phyloP scores from a whole-genome alignment of 1,140 invertebrate genomes.

The Zaprionus capensis region DNA sequence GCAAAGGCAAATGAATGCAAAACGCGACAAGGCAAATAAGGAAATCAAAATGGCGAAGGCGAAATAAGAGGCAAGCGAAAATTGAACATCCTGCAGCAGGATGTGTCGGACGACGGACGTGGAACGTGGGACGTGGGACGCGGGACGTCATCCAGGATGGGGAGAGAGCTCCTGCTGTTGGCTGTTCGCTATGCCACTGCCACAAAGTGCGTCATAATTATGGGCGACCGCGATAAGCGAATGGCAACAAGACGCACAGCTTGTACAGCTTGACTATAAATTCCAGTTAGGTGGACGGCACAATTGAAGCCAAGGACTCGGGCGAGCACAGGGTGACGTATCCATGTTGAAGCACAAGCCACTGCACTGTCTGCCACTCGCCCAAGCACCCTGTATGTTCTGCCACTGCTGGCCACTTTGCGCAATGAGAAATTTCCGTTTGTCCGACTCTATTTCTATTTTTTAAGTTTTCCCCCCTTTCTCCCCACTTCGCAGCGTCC shows the following conservation, averaged over 20 bases:
- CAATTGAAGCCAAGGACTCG: slow-evolving; percentile 77
- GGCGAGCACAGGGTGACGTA: not conserved
- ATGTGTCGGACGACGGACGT: slow-evolving; percentile 50
- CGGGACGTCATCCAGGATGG: not conserved
- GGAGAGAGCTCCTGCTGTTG: not conserved
- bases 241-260: slow-evolving; percentile 45
- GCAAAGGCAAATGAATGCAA: slow-evolving; percentile 55
- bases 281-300: slow-evolving; percentile 48
- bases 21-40: slow-evolving; percentile 76
- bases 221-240: slow-evolving; percentile 52
- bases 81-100: slow-evolving; percentile 78
- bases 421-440: slow-evolving; percentile 80
- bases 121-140: slow-evolving; percentile 20
- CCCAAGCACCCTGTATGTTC: slow-evolving; percentile 55
- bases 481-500: not conserved
- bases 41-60: slow-evolving; percentile 77
- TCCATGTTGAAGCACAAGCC: slow-evolving; percentile 2
- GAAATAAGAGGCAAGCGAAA: slow-evolving; percentile 77
- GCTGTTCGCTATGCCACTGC: slow-evolving; percentile 7
- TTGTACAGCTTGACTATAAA: slow-evolving; percentile 45
- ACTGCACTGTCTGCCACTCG: not conserved
- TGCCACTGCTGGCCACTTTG: slow-evolving; percentile 59
- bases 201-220: slow-evolving; percentile 56
- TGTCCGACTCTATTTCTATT: slow-evolving; percentile 53
- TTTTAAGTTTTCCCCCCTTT: slow-evolving; percentile 27